Conservation (phyloP, 1,140 invertebrate genomes). For the Heliconius hermathena region DNA sequence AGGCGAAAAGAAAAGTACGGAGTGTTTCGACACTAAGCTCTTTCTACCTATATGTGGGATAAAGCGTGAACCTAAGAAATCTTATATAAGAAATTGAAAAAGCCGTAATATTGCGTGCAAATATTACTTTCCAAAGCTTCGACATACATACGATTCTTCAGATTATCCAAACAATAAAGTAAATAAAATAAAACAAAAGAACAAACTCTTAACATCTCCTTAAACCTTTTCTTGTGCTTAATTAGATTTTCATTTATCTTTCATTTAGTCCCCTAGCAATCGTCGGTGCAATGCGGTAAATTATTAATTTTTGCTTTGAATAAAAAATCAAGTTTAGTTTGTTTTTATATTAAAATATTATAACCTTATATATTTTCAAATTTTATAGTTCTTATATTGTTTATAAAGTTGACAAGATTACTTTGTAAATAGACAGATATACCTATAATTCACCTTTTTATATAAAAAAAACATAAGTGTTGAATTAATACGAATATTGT, state of each 20-base stretch:
- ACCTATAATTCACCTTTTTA: too few species aligned
- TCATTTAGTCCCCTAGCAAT: constrained; percentile 44
- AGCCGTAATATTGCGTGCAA: too few species aligned
- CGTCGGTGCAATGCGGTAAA: constrained; percentile 30
- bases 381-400: too few species aligned
- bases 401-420: not conserved
- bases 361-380: too few species aligned
- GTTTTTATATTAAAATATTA: not conserved
- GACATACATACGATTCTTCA: not conserved
- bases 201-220: constrained; percentile 65
- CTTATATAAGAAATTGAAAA: too few species aligned
- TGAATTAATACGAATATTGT: not conserved
- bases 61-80: too few species aligned
- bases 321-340: too few species aligned
- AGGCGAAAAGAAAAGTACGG: too few species aligned
- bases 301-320: constrained; percentile 14
- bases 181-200: constrained; percentile 38
- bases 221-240: constrained; percentile 70
- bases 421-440: too few species aligned
- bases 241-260: constrained; percentile 77
- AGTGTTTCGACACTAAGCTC: too few species aligned
- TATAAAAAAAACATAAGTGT: not conserved
- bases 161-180: constrained; percentile 26
- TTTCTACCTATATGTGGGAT: too few species aligned
- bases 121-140: not conserved